Evolutionary conservation across 2,113 vertebrate species (phyloP), one percentile per base, ranked within the genome.

Genomic region (Varanus komodoensis): DNA sequence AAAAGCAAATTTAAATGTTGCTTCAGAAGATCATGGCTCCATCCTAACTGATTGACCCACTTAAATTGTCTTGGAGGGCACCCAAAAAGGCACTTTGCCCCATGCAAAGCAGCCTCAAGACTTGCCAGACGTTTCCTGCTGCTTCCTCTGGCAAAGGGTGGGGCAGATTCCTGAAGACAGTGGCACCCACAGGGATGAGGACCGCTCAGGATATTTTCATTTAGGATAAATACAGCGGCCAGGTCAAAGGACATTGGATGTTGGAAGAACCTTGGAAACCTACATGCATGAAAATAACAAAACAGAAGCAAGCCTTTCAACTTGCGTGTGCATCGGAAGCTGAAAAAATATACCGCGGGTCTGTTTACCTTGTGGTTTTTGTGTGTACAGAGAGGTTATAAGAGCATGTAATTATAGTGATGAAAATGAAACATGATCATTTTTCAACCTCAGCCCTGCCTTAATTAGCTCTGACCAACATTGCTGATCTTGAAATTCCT

Each of bases 381-480:
- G 86, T 74, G 87, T 71, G 6, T 15, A 15, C 69, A 83, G 38
- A 0, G 0, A 69, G 8, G 79, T 89, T 77, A 48, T 11, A 84
- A 25, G 48, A 44, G 79, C 82, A 25, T 25, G 19, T 88, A 83
- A 89, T 48, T 38, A 12, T 12, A 57, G 71, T 74, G 7, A 17
- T 0, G 0, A 75, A 75, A 81, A 38, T 86, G 52, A 89, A 54
- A 29, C 19, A 15, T 68, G 61, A 68, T 91, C 14, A 48, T 38
- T 86, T 71, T 86, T 8, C 2, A 0, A 44, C 68, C 8, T 32
- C 67, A 87, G 78, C 19, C 87, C 69, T 57, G 75, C 61, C 1
- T 75, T 93, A 89, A 92, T 64, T 86, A 93, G 9, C 32, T 68
- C 74, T 91, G 87, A 75, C 54, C 81, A 89, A 86, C 93, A 84